Conservation (phyloP, 64 coral and sea anemone species). For the Anthopleura sola region DNA sequence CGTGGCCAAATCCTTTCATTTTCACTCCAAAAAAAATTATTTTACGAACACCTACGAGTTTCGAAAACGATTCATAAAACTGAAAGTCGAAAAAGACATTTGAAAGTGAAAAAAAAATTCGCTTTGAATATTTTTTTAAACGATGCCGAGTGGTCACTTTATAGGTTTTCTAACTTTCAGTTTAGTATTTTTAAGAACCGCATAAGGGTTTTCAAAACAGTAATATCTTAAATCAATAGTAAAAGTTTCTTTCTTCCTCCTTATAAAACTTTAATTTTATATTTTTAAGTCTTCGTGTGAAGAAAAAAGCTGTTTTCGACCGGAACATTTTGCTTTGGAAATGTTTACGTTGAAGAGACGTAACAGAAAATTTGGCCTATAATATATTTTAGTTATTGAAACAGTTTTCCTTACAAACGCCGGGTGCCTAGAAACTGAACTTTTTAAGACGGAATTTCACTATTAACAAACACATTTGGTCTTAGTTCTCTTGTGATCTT, state of each 20-base stretch:
- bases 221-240: neutral
- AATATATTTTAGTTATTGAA: neutral
- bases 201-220: neutral
- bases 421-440: slow-evolving; percentile 3
- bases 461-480: neutral
- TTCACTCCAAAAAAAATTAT: neutral
- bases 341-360: neutral
- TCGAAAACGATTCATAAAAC: neutral
- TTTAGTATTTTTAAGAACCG: neutral
- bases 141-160: neutral
- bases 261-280: neutral
- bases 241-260: neutral
- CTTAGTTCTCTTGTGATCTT: neutral
- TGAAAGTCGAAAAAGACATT: neutral
- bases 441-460: slow-evolving; percentile 11
- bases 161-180: neutral
- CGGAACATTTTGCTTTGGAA: neutral
- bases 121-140: neutral
- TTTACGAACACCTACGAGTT: neutral
- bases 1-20: neutral
- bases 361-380: neutral
- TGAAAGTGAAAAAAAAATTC: neutral
- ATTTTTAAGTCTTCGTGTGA: neutral
- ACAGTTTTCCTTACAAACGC: neutral
- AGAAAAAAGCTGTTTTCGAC: neutral